phyloP scores from a whole-genome alignment of 2,888 invertebrate species.

The Nebria salina region DNA sequence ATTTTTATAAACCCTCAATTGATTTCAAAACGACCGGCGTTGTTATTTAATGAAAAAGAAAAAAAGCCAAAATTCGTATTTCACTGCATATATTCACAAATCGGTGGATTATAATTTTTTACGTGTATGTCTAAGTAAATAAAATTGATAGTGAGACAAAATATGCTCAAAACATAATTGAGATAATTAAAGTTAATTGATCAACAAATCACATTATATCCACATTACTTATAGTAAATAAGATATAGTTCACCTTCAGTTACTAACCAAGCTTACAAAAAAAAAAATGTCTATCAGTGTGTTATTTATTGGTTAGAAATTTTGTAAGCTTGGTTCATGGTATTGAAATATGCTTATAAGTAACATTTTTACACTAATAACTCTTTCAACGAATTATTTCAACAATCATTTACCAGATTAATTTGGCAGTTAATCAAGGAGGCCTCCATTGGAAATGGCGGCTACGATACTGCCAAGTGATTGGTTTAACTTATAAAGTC shows the following conservation, averaged over 20 bases:
- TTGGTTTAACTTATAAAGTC: too few species aligned
- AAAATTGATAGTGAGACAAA: conserved; percentile 43
- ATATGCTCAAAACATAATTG: conserved; percentile 33
- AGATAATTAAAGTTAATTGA: conserved; percentile 6
- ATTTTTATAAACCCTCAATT: conserved; percentile 25
- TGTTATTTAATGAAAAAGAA: conserved; percentile 10
- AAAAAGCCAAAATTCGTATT: conserved; percentile 34
- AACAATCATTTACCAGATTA: too few species aligned
- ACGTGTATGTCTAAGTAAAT: conserved; percentile 29
- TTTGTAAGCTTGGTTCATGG: too few species aligned
- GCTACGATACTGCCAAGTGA: too few species aligned
- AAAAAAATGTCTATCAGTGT: too few species aligned
- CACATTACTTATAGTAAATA: neutral
- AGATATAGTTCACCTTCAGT: neutral
- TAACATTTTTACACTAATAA: too few species aligned
- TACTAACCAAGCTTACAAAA: neutral
- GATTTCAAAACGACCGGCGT: conserved; percentile 17
- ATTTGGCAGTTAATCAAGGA: too few species aligned
- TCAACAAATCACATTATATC: neutral
- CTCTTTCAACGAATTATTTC: too few species aligned
- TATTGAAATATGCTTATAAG: too few species aligned
- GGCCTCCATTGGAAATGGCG: too few species aligned
- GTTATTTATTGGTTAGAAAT: too few species aligned
- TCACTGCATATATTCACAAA: conserved; percentile 7
- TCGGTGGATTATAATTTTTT: conserved; percentile 43